Conservation (phyloP, 2,113 vertebrate genomes). For the Myiagra hebetior region DNA sequence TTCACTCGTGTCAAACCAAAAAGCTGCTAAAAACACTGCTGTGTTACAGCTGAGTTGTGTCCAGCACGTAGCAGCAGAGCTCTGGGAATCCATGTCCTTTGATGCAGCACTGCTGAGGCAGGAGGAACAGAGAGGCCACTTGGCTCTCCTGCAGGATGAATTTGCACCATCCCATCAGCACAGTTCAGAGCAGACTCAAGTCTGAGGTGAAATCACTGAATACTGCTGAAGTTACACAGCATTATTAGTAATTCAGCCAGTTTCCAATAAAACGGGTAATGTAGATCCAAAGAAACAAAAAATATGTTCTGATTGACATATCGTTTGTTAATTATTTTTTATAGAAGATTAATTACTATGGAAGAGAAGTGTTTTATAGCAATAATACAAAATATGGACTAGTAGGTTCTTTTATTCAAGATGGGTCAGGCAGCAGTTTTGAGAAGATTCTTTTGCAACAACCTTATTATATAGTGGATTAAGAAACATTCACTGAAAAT, state of each 20-base stretch:
- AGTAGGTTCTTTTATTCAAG: slow-evolving; percentile 10
- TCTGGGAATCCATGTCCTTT: fast-evolving
- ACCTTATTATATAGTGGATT: neutral
- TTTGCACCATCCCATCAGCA: neutral
- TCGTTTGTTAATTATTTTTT: neutral
- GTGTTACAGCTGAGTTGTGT: neutral
- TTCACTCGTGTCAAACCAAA: neutral
- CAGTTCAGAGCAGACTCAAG: neutral
- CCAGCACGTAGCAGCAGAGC: neutral
- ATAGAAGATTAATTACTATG: neutral
- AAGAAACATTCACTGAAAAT: neutral
- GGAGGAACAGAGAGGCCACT: neutral
- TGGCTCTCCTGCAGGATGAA: neutral
- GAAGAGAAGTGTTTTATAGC: slow-evolving; percentile 7
- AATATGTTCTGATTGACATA: neutral
- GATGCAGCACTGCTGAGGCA: neutral
- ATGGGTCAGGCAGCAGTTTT: slow-evolving; percentile 46
- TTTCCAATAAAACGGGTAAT: slow-evolving; percentile 26
- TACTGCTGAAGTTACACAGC: slow-evolving; percentile 33
- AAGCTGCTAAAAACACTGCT: neutral
- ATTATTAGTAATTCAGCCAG: neutral
- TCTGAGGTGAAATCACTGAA: neutral
- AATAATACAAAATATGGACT: slow-evolving; percentile 25
- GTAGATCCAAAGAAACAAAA: slow-evolving; percentile 37
- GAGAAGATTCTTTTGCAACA: slow-evolving; percentile 44